Evolutionary conservation across 2,113 vertebrate genomes (phyloP), one percentile per base, ranked within the genome.

Genomic region (Bubo bubo): DNA sequence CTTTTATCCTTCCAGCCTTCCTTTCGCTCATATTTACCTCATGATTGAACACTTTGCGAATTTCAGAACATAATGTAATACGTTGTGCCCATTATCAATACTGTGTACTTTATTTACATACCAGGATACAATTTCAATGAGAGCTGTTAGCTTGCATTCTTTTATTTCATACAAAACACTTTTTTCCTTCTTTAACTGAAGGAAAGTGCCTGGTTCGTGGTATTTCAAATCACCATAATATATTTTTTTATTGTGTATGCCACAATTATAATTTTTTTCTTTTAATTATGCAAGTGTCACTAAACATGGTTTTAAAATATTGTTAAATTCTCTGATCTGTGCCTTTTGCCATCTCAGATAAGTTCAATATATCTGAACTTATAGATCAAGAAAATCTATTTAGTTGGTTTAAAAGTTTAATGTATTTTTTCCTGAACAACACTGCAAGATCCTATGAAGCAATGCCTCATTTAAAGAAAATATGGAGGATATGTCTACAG

Each of bases 321-420:
- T 96, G 98, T 96, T 81, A 86, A 64, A 88, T 82, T 89, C 43
- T 91, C 92, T 86, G 87, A 95, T 93, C 84, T 79, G 52, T 93
- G 28, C 22, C 77, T 95, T 97, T 96, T 97, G 14, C 60, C 60
- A 53, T 92, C 79, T 96, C 92, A 95, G 72, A 97, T 94, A 97
- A 97, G 71, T 76, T 96, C 79, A 96, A 88, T 96, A 81, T 90
- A 71, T 70, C 77, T 90, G 87, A 94, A 71, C n/a, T 76, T 27
- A 79, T 56, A 90, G 62, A 88, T 64, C 16, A 18, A 82, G 34
- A 18, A 67, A 80, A 89, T 63, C 19, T 79, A 84, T 88, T 97
- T 90, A 97, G 60, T 91, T 91, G 84, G n/a, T 88, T 96, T 96
- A 90, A 96, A 96, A 93, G 74, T 95, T 94, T 96, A 75, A 93